Conservation (phyloP, 2,113 vertebrate genomes). For the Rhizomys pruinosus region DNA sequence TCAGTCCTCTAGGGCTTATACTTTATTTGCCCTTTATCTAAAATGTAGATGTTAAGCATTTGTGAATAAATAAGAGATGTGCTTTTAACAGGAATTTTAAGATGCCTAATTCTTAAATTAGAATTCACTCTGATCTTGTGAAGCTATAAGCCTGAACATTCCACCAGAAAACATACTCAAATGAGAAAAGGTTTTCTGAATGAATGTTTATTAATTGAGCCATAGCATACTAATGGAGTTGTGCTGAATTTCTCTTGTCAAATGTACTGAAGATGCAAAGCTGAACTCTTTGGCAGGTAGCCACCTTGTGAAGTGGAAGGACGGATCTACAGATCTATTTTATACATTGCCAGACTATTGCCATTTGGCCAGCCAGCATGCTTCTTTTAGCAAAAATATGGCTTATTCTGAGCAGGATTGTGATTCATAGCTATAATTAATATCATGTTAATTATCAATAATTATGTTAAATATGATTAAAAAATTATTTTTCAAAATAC, state of each 20-base stretch:
- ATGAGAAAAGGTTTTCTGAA: conserved; percentile 67
- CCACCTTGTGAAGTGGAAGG: conserved; percentile 78
- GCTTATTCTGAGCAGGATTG: conserved; percentile 80
- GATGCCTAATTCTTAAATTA: neutral
- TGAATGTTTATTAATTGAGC: conserved; percentile 74
- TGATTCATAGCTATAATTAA: conserved; percentile 82
- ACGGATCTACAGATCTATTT: conserved; percentile 80
- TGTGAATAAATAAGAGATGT: conserved; percentile 64
- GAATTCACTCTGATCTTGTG: conserved; percentile 22
- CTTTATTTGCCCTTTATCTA: conserved; percentile 50
- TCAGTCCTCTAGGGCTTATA: neutral
- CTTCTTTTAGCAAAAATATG: conserved; percentile 76
- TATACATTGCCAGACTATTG: conserved; percentile 83
- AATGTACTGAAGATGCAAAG: conserved; percentile 73
- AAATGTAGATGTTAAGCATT: conserved; percentile 48
- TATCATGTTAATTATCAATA: conserved; percentile 81
- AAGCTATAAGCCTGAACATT: neutral
- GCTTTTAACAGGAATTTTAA: neutral
- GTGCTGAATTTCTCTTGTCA: conserved; percentile 64
- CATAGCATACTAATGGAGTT: conserved; percentile 47
- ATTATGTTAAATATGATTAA: conserved; percentile 77
- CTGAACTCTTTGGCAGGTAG: conserved; percentile 82
- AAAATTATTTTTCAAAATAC: conserved; percentile 79
- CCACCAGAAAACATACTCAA: conserved; percentile 27
- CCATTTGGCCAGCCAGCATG: conserved; percentile 79